Evolutionary conservation across 2,888 invertebrate species (phyloP).

Genomic region (Tipula unca): DNA sequence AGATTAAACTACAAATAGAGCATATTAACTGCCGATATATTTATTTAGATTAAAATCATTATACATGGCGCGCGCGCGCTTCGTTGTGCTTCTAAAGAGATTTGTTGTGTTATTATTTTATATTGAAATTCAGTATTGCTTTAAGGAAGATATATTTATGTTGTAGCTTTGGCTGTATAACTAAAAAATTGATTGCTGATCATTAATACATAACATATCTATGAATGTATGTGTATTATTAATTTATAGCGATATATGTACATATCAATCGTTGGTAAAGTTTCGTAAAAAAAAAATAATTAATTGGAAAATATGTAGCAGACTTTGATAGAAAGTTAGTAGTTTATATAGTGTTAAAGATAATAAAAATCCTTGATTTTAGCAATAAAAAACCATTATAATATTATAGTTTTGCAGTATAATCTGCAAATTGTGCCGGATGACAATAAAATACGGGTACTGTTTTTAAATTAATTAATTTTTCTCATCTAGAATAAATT

Average conservation of each 20-base stretch:
- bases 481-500: too few species aligned
- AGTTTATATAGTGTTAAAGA: too few species aligned
- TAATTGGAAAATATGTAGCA: too few species aligned
- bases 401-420: too few species aligned
- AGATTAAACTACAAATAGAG: not conserved
- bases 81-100: not conserved
- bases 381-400: too few species aligned
- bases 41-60: not conserved
- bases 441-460: too few species aligned
- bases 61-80: not conserved
- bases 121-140: not conserved
- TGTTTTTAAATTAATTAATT: too few species aligned
- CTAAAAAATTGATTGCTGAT: not conserved
- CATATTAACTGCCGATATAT: not conserved
- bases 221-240: not conserved
- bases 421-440: too few species aligned
- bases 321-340: too few species aligned
- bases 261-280: too few species aligned
- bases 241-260: not conserved
- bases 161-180: not conserved
- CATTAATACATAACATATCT: not conserved
- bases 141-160: not conserved
- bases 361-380: too few species aligned
- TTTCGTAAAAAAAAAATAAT: too few species aligned
- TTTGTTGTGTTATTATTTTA: not conserved